Conservation (phyloP, 1,140 invertebrate species). For the Drosophila leontia region DNA sequence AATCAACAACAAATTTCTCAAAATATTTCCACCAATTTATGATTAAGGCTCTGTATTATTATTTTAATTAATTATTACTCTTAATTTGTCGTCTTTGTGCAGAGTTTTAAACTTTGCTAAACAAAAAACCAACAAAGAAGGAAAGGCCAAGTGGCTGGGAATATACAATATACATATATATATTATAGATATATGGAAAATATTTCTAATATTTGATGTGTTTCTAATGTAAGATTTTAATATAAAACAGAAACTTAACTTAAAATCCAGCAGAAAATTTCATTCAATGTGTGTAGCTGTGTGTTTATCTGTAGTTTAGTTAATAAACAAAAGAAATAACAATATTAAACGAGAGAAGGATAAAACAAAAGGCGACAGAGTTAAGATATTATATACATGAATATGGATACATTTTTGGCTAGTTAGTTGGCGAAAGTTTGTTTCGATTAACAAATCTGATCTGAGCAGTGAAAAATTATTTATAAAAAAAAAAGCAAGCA, state of each 20-base stretch:
- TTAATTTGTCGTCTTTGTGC: conserved; percentile 38
- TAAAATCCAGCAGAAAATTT: conserved; percentile 50
- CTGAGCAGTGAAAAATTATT: conserved; percentile 49
- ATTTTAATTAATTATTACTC: conserved; percentile 47
- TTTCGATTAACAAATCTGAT: conserved; percentile 45
- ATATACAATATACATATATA: conserved; percentile 50
- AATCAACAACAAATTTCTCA: conserved; percentile 49
- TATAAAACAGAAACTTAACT: conserved; percentile 62
- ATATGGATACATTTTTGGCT: conserved; percentile 41
- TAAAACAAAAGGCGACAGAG: conserved; percentile 26
- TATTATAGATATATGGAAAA: conserved; percentile 40
- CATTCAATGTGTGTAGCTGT: conserved; percentile 55
- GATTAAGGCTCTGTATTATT: conserved; percentile 63
- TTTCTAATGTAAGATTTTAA: conserved; percentile 79
- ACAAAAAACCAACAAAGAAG: background rate
- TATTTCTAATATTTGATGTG: conserved; percentile 79
- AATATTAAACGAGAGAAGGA: conserved; percentile 30
- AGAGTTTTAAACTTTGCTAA: conserved; percentile 69
- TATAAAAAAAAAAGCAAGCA: conserved; percentile 35
- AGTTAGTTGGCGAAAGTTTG: conserved; percentile 54
- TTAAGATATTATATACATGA: conserved; percentile 29
- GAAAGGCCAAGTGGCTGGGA: conserved; percentile 33
- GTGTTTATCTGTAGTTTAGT: conserved; percentile 56
- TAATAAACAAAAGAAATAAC: conserved; percentile 48
- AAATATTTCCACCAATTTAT: conserved; percentile 58